Evolutionary conservation across 1,140 invertebrate species (phyloP).

Genomic region (Drosophila paulistorum): DNA sequence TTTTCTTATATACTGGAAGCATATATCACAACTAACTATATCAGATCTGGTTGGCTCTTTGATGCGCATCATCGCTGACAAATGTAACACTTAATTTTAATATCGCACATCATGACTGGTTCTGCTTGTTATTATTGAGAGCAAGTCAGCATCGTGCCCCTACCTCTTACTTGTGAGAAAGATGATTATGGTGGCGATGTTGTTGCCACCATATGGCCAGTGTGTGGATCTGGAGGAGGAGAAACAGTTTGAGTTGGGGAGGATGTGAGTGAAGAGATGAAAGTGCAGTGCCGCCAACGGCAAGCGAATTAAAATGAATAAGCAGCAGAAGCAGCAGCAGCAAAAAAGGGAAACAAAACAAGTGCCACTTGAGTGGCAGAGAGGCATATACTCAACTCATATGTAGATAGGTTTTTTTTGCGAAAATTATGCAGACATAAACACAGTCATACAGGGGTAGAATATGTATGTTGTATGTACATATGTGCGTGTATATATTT

Average conservation of each 20-base stretch:
- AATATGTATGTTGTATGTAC: no score
- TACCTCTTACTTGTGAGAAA: neutral
- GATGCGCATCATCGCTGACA: slow-evolving; percentile 64
- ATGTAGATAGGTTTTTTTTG: slow-evolving; percentile 61
- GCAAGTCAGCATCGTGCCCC: slow-evolving; percentile 49
- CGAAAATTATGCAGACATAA: slow-evolving; percentile 67
- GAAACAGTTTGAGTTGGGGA: neutral
- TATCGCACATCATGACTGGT: slow-evolving; percentile 57
- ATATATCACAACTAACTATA: slow-evolving; percentile 30
- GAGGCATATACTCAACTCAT: slow-evolving; percentile 51
- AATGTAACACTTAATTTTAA: slow-evolving; percentile 63
- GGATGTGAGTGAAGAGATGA: slow-evolving; percentile 45
- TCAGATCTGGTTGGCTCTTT: slow-evolving; percentile 60
- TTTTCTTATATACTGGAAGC: neutral
- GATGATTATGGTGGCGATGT: slow-evolving; percentile 25
- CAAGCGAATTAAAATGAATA: slow-evolving; percentile 73
- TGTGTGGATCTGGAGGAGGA: slow-evolving; percentile 16
- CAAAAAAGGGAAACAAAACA: slow-evolving; percentile 71
- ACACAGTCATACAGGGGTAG: slow-evolving; percentile 28
- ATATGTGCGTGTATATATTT: slow-evolving; percentile 20
- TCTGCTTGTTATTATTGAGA: slow-evolving; percentile 54
- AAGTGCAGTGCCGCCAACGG: slow-evolving; percentile 48
- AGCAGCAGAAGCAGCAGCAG: slow-evolving; percentile 34
- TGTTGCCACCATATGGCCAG: slow-evolving; percentile 67
- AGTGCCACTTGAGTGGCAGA: slow-evolving; percentile 66